Base-by-base conservation (phyloP, 2,797 vertebrate species). In the Calcarius lapponicus region DNA sequence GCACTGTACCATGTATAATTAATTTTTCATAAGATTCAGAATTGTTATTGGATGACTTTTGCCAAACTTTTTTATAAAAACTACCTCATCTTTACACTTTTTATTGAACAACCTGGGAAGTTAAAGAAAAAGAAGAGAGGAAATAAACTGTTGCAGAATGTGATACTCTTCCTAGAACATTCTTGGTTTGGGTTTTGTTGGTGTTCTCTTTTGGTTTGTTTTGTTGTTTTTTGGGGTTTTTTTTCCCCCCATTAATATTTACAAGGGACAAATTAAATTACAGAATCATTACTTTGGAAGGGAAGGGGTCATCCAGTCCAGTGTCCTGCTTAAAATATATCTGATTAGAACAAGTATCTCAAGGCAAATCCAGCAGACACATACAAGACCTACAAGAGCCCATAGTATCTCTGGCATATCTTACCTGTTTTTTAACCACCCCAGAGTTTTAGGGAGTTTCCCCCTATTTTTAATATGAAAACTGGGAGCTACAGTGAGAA, bases 381-480 rank as follows among this genome's bases (percentile, higher is more conserved):
- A 25, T 9, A 2, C 4, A 83, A n/a, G 29, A 53, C 8, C 15
- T 90, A 4, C 7, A 34, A 40, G 15, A 78, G 4, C 15, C 34
- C 25, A n/a, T 26, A 31, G 3, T 13, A 9, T 50, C 42, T 40
- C 57, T 43, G 31, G 15, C 1, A 29, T 61, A 40, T 29, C 3
- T 78, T 32, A 38, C 31, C 19, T 48, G 7, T 17, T 38, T 66
- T 60, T 74, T 74, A 57, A 82, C 4, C 29, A 72, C 7, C 2
- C 18, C 17, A 54, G 26, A 24, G 24, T 31, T 65, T 60, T 15
- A 56, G 13, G 18, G 0, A 4, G 14, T 45, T 21, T 2, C 0
- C 7, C 6, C 9, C 25, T 28, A 19, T 38, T 38, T 42, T 24
- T 51, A 36, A 19, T 13, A 47, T 4, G 3, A 53, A 73, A 62